A percentile compares a stretch with the other conserved stretches of the same genome.
Conservation (phyloP, 1,140 invertebrate species). For the Ceratosolen fusciceps region DNA sequence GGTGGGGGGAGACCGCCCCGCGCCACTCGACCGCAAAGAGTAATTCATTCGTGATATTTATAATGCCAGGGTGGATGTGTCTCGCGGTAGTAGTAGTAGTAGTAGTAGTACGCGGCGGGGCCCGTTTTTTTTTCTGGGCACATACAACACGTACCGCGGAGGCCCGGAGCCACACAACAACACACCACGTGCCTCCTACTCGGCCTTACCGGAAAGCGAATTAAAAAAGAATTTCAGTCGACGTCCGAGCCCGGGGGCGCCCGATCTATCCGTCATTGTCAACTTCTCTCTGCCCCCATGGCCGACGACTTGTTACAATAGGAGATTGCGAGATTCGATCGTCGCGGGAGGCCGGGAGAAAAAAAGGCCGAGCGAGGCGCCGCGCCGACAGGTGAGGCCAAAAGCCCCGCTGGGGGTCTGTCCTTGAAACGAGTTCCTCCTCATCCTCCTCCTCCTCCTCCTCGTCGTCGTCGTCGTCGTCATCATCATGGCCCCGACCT, state of each 20-base stretch:
- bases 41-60: conserved; percentile 5
- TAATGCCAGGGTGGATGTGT: conserved; percentile 10
- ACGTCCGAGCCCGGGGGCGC: background rate
- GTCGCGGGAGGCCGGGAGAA: conserved; percentile 10
- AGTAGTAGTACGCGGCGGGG: background rate
- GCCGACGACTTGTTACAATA: background rate
- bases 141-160: background rate
- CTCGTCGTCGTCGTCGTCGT: background rate
- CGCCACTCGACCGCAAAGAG: too few species aligned
- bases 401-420: conserved; percentile 36
- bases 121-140: too few species aligned
- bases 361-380: background rate
- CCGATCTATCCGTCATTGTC: background rate
- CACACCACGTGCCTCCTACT: too few species aligned
- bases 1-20: too few species aligned
- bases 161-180: too few species aligned
- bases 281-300: background rate
- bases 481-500: background rate
- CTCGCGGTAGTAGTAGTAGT: too few species aligned
- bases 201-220: background rate
- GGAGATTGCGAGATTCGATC: background rate
- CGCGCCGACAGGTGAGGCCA: conserved; percentile 48
- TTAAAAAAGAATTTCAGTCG: background rate
- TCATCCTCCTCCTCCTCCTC: background rate
- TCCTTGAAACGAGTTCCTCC: conserved; percentile 48